A percentile compares a stretch with the other conserved stretches of the same genome.
Conservation (phyloP, 2,113 vertebrate genomes). For the Myxocyprinus asiaticus region DNA sequence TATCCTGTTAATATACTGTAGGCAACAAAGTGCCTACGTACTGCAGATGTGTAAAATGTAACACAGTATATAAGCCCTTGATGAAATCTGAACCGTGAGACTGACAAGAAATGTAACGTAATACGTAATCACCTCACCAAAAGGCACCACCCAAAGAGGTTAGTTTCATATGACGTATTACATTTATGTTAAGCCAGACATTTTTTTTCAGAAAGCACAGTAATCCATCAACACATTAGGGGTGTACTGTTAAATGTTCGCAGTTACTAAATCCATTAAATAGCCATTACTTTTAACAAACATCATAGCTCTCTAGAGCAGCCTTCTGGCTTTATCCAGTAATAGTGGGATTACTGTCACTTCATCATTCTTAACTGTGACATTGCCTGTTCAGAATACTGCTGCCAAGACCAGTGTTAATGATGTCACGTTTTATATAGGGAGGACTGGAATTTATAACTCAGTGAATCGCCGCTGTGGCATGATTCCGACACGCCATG, state of each 20-base stretch:
- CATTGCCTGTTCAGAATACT: neutral
- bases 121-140: too few species aligned
- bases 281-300: neutral
- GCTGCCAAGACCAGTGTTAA: conserved; percentile 39
- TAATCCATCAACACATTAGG: neutral
- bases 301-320: neutral
- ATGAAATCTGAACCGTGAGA: too few species aligned
- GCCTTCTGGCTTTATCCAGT: conserved; percentile 5
- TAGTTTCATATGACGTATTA: neutral
- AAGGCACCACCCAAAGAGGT: neutral
- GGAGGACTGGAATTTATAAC: conserved; percentile 42
- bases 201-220: neutral
- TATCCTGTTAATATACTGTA: too few species aligned
- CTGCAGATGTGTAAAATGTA: too few species aligned
- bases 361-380: neutral
- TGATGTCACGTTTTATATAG: conserved; percentile 44
- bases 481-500: conserved; percentile 25
- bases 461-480: conserved; percentile 26
- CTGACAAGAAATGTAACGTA: too few species aligned
- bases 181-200: neutral
- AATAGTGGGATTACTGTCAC: conserved; percentile 1
- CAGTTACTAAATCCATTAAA: neutral
- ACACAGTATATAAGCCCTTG: too few species aligned
- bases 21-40: too few species aligned
- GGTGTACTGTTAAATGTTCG: neutral